Conservation (phyloP, 2,797 vertebrate genomes). For the Lerista edwardsae region DNA sequence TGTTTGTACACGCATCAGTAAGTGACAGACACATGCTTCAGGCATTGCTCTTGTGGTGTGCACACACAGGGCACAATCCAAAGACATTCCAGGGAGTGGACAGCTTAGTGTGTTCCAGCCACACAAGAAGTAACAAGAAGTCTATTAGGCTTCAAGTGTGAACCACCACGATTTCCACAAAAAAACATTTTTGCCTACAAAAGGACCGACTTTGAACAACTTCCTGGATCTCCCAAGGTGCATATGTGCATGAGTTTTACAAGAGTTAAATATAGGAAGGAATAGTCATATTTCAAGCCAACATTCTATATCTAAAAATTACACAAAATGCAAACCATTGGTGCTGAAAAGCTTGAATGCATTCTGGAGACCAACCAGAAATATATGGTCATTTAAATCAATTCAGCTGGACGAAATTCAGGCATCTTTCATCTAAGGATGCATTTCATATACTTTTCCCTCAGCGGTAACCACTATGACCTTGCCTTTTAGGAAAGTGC, state of each 20-base stretch:
- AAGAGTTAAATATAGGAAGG: no score
- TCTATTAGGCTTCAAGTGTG: no score
- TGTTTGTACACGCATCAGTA: background rate
- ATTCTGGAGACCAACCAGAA: slow-evolving; percentile 59
- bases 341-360: slow-evolving; percentile 53
- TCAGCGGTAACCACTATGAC: slow-evolving; percentile 67
- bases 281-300: slow-evolving; percentile 52
- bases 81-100: background rate
- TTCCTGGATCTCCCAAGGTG: no score
- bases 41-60: no score
- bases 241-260: no score
- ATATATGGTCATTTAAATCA: slow-evolving; percentile 62
- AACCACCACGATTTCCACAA: no score
- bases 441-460: slow-evolving; percentile 61
- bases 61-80: background rate
- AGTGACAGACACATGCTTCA: background rate
- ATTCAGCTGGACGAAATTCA: slow-evolving; percentile 61
- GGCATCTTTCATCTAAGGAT: slow-evolving; percentile 35
- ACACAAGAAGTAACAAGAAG: no score
- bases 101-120: no score
- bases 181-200: no score
- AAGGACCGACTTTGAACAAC: no score
- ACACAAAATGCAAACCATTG: slow-evolving; percentile 66
- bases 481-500: slow-evolving; percentile 61
- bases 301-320: slow-evolving; percentile 39